Conservation (phyloP, 64 coral and sea anemone species). For the Porites australiensis region DNA sequence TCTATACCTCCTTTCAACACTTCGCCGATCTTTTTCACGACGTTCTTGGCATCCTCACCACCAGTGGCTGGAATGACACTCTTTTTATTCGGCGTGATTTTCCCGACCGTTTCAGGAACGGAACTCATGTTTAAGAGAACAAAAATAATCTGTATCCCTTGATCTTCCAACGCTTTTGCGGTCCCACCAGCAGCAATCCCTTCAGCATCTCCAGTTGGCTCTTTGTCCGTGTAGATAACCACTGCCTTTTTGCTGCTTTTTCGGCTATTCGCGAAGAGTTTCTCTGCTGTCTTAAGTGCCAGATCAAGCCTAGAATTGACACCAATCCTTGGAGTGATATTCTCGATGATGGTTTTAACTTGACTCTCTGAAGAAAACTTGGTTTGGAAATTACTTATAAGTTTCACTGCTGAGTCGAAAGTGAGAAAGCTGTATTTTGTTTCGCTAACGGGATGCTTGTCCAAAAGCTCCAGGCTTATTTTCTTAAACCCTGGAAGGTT, state of each 20-base stretch:
- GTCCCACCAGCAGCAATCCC: background rate
- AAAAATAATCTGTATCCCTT: conserved; percentile 48
- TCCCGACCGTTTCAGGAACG: conserved; percentile 6
- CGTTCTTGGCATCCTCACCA: background rate
- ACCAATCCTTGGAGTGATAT: background rate
- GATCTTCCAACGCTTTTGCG: conserved; percentile 12
- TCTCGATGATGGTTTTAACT: conserved; percentile 13
- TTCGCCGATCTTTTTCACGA: conserved; percentile 46
- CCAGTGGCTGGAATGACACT: conserved; percentile 32
- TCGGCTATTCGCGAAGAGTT: conserved; percentile 58
- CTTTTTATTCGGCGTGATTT: conserved; percentile 43
- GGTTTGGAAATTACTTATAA: conserved; percentile 7
- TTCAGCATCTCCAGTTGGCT: conserved; percentile 1
- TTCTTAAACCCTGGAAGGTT: conserved; percentile 28
- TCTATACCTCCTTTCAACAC: conserved; percentile 38
- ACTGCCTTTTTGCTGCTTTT: conserved; percentile 63
- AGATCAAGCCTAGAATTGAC: conserved; percentile 29
- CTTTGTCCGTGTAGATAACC: conserved; percentile 60
- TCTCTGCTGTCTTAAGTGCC: conserved; percentile 63
- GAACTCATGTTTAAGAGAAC: conserved; percentile 11
- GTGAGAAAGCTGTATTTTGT: conserved; percentile 20
- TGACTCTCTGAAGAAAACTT: conserved; percentile 28
- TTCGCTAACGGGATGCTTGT: conserved; percentile 31
- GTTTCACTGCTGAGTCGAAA: conserved; percentile 3
- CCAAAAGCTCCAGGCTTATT: conserved; percentile 24